phyloP scores from a whole-genome alignment of 1,140 invertebrate species.

The Plectrocnemia conspersa region DNA sequence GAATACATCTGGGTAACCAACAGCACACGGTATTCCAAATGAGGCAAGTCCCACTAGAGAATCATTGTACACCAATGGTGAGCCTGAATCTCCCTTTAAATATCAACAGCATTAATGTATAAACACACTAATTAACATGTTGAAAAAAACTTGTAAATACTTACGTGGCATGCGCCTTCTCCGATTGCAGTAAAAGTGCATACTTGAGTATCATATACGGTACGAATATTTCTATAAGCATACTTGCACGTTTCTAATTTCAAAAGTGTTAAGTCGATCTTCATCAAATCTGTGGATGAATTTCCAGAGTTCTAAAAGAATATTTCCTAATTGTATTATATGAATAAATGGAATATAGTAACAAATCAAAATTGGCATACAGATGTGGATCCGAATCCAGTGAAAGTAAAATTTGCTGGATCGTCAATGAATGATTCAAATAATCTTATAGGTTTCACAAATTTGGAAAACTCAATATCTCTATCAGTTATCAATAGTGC shows the following conservation, averaged over 20 bases:
- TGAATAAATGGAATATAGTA: not conserved
- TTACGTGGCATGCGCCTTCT: slow-evolving; percentile 53
- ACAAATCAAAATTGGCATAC: slow-evolving; percentile 18
- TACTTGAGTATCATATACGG: slow-evolving; percentile 36
- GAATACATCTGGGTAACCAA: slow-evolving; percentile 55
- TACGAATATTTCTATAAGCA: slow-evolving; percentile 27
- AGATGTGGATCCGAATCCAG: slow-evolving; percentile 23
- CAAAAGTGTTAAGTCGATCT: slow-evolving; percentile 26
- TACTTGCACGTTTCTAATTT: slow-evolving; percentile 24
- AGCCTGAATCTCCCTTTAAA: slow-evolving; percentile 55
- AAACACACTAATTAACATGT: not conserved
- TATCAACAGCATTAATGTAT: not conserved
- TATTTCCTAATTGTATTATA: not conserved
- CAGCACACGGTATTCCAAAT: slow-evolving; percentile 56
- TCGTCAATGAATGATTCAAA: slow-evolving; percentile 6
- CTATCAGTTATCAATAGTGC: slow-evolving; percentile 20
- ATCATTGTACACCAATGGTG: slow-evolving; percentile 47
- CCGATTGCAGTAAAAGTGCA: slow-evolving; percentile 58
- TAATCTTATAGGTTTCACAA: slow-evolving; percentile 7
- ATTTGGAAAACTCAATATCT: slow-evolving; percentile 14
- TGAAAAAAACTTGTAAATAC: not conserved
- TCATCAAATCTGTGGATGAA: slow-evolving; percentile 28
- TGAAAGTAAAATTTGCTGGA: slow-evolving; percentile 17
- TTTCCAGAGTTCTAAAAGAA: slow-evolving; percentile 29
- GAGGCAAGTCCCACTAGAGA: slow-evolving; percentile 54